Percentiles rank a stretch among this genome's conserved stretches.
Conservation (phyloP, 2,888 invertebrate genomes). For the Isotomurus palustris region DNA sequence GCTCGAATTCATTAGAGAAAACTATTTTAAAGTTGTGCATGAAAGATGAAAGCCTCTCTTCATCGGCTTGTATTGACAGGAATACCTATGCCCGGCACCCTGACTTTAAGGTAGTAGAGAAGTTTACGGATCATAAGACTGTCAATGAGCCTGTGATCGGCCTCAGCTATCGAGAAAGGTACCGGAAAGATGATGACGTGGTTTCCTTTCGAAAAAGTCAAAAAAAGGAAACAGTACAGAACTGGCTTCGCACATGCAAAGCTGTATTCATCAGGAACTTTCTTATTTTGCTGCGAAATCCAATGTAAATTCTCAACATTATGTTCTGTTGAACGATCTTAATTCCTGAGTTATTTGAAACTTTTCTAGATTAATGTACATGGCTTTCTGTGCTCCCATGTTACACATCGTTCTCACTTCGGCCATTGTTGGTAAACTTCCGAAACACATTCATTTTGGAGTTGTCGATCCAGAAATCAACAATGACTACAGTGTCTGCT, state of each 20-base stretch:
- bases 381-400: slow-evolving; percentile 2
- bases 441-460: slow-evolving; percentile 16
- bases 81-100: no score
- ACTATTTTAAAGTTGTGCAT: slow-evolving; percentile 76
- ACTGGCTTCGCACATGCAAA: no score
- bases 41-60: slow-evolving; percentile 21
- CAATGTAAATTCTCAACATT: slow-evolving; percentile 19
- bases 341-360: no score
- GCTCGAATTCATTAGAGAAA: slow-evolving; percentile 78
- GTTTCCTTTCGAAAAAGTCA: no score
- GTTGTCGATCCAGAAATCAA: slow-evolving; percentile 17
- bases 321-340: no score
- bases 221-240: no score
- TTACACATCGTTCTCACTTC: slow-evolving; percentile 22
- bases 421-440: slow-evolving; percentile 18
- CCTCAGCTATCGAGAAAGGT: no score
- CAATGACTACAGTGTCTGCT: slow-evolving; percentile 4
- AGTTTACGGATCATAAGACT: no score
- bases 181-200: no score
- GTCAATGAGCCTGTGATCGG: no score
- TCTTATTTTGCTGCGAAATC: slow-evolving; percentile 24
- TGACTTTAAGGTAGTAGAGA: no score
- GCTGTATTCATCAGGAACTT: slow-evolving; percentile 22
- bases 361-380: slow-evolving; percentile 4
- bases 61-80: background rate